Conservation (phyloP, 2,888 invertebrate species). For the Isotomurus palustris region DNA sequence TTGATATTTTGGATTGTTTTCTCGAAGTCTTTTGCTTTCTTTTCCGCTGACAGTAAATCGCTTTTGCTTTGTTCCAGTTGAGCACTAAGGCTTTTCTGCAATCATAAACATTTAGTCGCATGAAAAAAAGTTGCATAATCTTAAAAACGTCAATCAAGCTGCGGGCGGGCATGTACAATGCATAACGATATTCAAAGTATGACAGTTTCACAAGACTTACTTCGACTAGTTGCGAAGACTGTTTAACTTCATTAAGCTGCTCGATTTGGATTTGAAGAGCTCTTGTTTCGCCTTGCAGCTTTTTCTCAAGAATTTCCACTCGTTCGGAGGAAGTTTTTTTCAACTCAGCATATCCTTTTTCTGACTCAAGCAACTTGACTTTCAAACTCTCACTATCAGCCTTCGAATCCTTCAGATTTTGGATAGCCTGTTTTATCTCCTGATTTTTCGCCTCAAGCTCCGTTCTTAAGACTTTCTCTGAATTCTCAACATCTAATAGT, state of each 20-base stretch:
- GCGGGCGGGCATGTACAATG: too few species aligned
- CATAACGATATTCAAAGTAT: too few species aligned
- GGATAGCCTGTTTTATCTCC: background rate
- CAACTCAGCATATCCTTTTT: conserved; percentile 12
- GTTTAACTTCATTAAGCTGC: conserved; percentile 9
- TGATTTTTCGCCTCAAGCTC: background rate
- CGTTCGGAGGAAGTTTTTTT: conserved; percentile 9
- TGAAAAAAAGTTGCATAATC: too few species aligned
- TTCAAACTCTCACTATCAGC: background rate
- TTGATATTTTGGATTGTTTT: conserved; percentile 3
- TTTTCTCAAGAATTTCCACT: background rate
- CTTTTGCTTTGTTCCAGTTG: background rate
- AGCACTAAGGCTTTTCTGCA: background rate
- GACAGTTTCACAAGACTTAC: too few species aligned
- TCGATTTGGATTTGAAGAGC: background rate
- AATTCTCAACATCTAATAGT: background rate
- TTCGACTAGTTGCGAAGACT: too few species aligned
- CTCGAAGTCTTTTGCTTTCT: conserved; percentile 5
- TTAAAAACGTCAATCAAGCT: too few species aligned
- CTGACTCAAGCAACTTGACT: background rate
- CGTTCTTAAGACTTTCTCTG: background rate
- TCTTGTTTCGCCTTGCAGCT: background rate
- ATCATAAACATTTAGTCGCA: too few species aligned
- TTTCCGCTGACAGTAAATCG: background rate
- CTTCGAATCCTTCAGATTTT: conserved; percentile 5